These are phyloP conservation scores for Abscondita cerata DNA, from an alignment of 2,888 invertebrate genomes.

Conservation along the genomic window DNA sequence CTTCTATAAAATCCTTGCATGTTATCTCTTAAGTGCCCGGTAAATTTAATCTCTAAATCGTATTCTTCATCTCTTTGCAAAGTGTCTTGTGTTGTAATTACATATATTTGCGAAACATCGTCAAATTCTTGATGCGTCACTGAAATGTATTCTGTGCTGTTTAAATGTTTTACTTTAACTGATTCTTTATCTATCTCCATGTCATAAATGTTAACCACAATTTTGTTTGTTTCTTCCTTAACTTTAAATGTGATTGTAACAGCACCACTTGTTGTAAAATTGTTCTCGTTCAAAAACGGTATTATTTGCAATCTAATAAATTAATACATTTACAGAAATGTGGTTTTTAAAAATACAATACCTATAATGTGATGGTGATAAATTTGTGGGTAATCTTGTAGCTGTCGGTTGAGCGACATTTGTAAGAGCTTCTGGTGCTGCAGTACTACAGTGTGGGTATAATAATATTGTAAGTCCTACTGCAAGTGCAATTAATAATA, in stretches of 20 bases:
- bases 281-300: constrained; percentile 56
- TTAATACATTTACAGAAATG: constrained; percentile 25
- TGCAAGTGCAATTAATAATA: constrained; percentile 52
- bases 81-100: constrained; percentile 52
- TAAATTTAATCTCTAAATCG: constrained; percentile 61
- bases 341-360: not conserved
- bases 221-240: constrained; percentile 55
- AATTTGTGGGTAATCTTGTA: constrained; percentile 10
- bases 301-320: constrained; percentile 52
- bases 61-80: constrained; percentile 56
- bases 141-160: constrained; percentile 48
- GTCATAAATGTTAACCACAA: constrained; percentile 59
- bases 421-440: constrained; percentile 36
- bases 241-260: constrained; percentile 57
- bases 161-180: constrained; percentile 45
- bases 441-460: constrained; percentile 48
- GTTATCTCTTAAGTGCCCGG: constrained; percentile 62
- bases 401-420: constrained; percentile 2
- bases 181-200: constrained; percentile 56
- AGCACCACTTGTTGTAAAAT: constrained; percentile 59
- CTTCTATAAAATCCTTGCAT: constrained; percentile 67
- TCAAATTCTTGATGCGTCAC: constrained; percentile 51
- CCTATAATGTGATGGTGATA: constrained; percentile 29
- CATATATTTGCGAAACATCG: constrained; percentile 52
- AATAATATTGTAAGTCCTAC: constrained; percentile 55